Evolutionary conservation across 2,888 invertebrate genomes (phyloP), one percentile per base, ranked within the genome.

Genomic region (Graphium colonna): DNA sequence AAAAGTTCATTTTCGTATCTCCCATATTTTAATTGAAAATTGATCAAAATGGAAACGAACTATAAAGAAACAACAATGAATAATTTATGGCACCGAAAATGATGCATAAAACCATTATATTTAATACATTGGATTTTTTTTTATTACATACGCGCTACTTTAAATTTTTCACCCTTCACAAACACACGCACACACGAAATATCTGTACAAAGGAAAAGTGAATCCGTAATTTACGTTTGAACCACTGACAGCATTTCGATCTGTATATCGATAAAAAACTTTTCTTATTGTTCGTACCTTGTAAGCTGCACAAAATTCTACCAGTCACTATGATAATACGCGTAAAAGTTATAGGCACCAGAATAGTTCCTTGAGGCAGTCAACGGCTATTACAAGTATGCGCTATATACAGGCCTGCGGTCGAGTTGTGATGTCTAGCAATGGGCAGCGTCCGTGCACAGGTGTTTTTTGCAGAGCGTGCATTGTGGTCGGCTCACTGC

Each of bases 401-500:
- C 21, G 21, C 21, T 21, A 21, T 21, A 21, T 5, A 5, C 5
- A 3, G 5, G 21, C 21, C 21, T 21, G 21, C 21, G 5, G 5
- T 21, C 21, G 21, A 3, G 31, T 3, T 31, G 5, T 31, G 31
- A 9, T 31, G 31, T 46, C 65, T 80, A 87, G 64, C 85, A 85
- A 60, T 80, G 79, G 39, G 75, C 60, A 0, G 82, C 75, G 65
- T 85, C 86, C 1, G 81, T 79, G 66, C 88, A 89, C 17, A 87
- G 66, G 57, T 88, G 83, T 60, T 80, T 81, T 69, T 79, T 83
- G 73, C 88, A 89, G 0, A 89, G 75, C 44, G 81, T 77, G 64
- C 88, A 89, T 51, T 83, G 82, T 38, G 88, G 88, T 49, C 87
- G 69, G 51, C 68, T 74, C 7, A 88, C 87, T 1, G 81, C 74